Conservation (phyloP, 1,140 invertebrate species). For the Stratiolaelaps scimitus region DNA sequence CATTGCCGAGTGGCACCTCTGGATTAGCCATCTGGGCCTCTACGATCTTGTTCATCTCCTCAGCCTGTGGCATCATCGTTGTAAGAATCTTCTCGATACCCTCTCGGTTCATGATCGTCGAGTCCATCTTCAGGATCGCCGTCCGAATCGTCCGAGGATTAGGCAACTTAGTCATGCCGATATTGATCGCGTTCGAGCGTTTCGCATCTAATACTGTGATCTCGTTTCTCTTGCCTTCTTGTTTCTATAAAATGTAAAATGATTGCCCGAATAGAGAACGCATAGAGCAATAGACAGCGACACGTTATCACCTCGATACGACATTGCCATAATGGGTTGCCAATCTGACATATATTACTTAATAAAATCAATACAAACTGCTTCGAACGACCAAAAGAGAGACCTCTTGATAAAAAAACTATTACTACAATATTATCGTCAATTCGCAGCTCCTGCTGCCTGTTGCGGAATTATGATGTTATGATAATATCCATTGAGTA, state of each 20-base stretch:
- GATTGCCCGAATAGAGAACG: not conserved
- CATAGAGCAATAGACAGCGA: not conserved
- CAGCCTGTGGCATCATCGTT: conserved; percentile 86
- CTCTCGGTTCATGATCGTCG: conserved; percentile 92
- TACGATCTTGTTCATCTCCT: conserved; percentile 88
- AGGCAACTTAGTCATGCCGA: conserved; percentile 97
- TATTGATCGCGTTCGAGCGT: conserved; percentile 97
- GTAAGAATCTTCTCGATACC: conserved; percentile 90
- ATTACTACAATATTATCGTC: too few species aligned
- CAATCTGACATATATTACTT: too few species aligned
- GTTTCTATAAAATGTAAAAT: conserved; percentile 38
- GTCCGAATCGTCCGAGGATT: conserved; percentile 88
- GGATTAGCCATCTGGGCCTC: conserved; percentile 86
- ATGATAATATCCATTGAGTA: too few species aligned
- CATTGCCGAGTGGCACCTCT: conserved; percentile 85
- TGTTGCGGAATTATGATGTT: too few species aligned
- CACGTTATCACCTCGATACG: too few species aligned
- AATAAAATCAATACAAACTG: too few species aligned
- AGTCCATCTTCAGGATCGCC: conserved; percentile 98
- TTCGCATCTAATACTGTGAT: conserved; percentile 93
- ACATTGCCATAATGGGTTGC: too few species aligned
- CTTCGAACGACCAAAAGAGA: too few species aligned
- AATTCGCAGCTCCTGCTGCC: too few species aligned
- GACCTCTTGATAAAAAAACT: too few species aligned
- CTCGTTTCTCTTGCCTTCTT: conserved; percentile 84